Evolutionary conservation across 2,797 vertebrate genomes (phyloP).

Genomic region (Paguma larvata): DNA sequence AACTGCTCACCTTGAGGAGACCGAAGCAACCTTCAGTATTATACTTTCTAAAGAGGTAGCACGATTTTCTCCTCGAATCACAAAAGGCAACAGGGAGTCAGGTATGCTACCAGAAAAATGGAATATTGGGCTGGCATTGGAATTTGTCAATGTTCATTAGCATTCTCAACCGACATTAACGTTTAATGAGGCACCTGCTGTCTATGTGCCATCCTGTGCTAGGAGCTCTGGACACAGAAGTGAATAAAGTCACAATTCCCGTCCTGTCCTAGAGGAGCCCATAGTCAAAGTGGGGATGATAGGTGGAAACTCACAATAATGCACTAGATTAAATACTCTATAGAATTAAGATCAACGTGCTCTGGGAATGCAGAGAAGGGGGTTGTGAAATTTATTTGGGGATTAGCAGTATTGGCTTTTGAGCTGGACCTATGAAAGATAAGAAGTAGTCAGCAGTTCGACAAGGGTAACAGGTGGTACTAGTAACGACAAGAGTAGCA

Average conservation of each 20-base stretch:
- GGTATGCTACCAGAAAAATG: neutral
- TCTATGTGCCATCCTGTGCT: neutral
- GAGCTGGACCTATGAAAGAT: neutral
- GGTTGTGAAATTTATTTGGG: neutral
- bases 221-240: neutral
- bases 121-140: neutral
- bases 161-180: neutral
- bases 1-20: constrained; percentile 6
- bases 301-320: neutral
- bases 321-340: neutral
- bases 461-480: neutral
- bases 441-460: too few relatives aligned
- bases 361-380: neutral
- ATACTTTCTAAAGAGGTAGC: neutral
- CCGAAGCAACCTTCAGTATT: constrained; percentile 7
- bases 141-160: neutral
- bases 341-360: neutral
- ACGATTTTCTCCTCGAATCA: constrained; percentile 50
- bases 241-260: neutral
- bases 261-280: neutral
- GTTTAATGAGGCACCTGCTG: neutral
- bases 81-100: neutral
- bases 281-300: neutral
- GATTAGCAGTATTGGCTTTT: neutral
- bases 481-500: neutral